Evolutionary conservation across 2,888 invertebrate species (phyloP), one percentile per base, ranked within the genome.

Genomic region (Cactoblastis cactorum): DNA sequence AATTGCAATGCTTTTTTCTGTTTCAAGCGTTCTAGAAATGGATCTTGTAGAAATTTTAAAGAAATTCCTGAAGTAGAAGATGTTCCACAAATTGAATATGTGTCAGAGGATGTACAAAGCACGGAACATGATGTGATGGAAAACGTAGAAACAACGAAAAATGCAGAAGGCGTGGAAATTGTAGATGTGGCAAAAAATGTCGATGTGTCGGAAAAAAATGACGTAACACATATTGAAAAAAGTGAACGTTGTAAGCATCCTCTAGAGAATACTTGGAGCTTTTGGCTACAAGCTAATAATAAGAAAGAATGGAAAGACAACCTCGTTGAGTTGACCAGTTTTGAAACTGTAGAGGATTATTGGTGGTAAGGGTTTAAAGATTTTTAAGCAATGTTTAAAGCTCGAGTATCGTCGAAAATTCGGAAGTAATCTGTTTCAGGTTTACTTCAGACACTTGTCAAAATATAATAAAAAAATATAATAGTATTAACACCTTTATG

Each of bases 281-380:
- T 98, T 56, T 99, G 98, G 98, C 96, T 97, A 82, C 96, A 94
- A 76, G 97, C 97, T 72, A 95, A 66, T 63, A 95, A 96, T 76
- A 94, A 94, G 68, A 92, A 91, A 65, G 93, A 94, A 69, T 99
- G 98, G 98, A 94, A 95, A 71, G 94, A 96, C 47, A 96, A 97
- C 83, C 94, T 96, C 67, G 93, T 95, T 61, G 93, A 96, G 78
- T 94, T 99, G 48, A 95, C 96, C 37, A 94, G 94, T 50, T 97
- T 99, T 78, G 93, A 95, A 70, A 97, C 97, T 1, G 98, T 97
- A 11, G 98, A 99, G 91, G 98, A 98, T 83, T 99, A 98, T 83
- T 99, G 98, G 99, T 96, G 96, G 96, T 97, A 83, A 84, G 69
- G 12, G 11, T 38, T n/a, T n/a, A n/a, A n/a, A n/a, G n/a, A n/a